Conservation (phyloP, 1,140 invertebrate genomes). For the Bactericera cockerelli region DNA sequence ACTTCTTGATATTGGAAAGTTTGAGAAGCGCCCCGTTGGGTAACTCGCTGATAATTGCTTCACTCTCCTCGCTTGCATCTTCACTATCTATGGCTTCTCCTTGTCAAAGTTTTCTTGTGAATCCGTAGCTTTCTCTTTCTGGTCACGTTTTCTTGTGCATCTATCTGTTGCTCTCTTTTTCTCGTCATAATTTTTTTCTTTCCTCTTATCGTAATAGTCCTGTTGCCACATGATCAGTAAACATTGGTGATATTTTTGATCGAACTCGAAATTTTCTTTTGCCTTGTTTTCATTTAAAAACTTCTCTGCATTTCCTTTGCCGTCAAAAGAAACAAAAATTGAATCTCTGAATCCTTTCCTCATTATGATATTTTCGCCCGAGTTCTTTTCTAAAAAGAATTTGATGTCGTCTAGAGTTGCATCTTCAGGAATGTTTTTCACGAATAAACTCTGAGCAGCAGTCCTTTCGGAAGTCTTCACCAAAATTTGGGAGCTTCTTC, state of each 20-base stretch:
- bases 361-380: conserved; percentile 60
- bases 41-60: not conserved
- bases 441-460: conserved; percentile 60
- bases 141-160: not conserved
- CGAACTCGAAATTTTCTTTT: conserved; percentile 38
- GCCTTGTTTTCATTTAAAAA: conserved; percentile 45
- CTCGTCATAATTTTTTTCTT: not conserved
- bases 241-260: not conserved
- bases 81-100: not conserved
- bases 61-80: not conserved
- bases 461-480: conserved; percentile 64
- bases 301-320: conserved; percentile 48
- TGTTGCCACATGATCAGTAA: not conserved
- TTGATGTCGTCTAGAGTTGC: conserved; percentile 52
- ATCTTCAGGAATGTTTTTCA: conserved; percentile 73
- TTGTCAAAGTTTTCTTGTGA: too few species aligned
- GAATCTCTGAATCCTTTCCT: conserved; percentile 73
- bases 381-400: conserved; percentile 50
- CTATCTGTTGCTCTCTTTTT: too few species aligned
- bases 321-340: conserved; percentile 69
- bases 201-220: not conserved
- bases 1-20: not conserved
- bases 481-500: conserved; percentile 63
- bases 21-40: not conserved
- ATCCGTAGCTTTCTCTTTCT: not conserved